Evolutionary conservation across 2,113 vertebrate species (phyloP).

Genomic region (Thunnus maccoyii): DNA sequence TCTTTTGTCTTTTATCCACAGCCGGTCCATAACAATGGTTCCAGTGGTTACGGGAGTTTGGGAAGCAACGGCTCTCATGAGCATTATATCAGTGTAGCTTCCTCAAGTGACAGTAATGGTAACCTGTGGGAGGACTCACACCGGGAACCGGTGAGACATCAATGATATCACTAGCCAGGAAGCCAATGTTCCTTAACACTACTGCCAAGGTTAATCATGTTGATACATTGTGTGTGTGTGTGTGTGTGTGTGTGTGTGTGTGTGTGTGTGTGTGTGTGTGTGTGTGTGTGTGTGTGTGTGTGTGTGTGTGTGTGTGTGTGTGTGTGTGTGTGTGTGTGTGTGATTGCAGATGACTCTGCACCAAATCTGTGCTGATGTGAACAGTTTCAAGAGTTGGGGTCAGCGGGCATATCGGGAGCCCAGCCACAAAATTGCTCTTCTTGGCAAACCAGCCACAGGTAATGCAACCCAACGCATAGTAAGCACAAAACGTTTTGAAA

Average conservation of each 20-base stretch:
- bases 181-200: not conserved
- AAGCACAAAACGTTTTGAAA: not conserved
- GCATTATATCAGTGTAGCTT: conserved; percentile 87
- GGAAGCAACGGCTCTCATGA: conserved; percentile 91
- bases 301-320: not conserved
- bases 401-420: conserved; percentile 87
- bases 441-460: conserved; percentile 73
- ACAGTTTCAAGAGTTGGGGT: conserved; percentile 87
- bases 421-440: conserved; percentile 69
- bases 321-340: conserved; percentile 6
- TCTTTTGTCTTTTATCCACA: conserved; percentile 56
- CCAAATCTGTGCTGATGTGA: conserved; percentile 89
- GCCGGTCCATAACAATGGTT: conserved; percentile 90
- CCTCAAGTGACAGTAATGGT: conserved; percentile 90
- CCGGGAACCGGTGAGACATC: conserved; percentile 77
- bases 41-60: conserved; percentile 91
- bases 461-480: not conserved
- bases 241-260: not conserved
- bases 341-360: conserved; percentile 86
- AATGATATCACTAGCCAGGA: not conserved
- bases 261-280: not conserved
- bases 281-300: not conserved
- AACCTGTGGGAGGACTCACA: conserved; percentile 85
- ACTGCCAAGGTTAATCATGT: not conserved
- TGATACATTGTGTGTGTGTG: not conserved